Percentiles rank a stretch among this genome's conserved stretches.
Conservation (phyloP, 2,888 invertebrate species). For the Ptilodon capucinus region DNA sequence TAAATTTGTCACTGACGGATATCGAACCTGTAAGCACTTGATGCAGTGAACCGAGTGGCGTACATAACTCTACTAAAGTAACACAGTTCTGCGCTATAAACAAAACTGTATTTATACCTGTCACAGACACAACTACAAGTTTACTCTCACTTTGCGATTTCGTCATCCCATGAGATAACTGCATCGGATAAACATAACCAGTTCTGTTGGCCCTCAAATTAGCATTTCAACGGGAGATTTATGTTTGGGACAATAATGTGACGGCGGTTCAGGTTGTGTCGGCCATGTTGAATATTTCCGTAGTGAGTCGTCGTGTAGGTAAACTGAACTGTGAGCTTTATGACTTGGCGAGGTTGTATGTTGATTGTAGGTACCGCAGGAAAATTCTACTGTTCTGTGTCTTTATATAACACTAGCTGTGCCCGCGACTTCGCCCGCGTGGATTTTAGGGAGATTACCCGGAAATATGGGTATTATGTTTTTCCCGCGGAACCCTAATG, state of each 20-base stretch:
- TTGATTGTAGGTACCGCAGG: too few species aligned
- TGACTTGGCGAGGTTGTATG: background rate
- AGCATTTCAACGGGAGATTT: background rate
- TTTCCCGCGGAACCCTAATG: too few species aligned
- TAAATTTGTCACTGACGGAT: too few species aligned
- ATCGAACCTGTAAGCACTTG: too few species aligned
- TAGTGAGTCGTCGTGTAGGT: background rate
- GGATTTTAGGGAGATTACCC: too few species aligned
- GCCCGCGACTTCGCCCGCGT: too few species aligned
- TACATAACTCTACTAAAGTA: too few species aligned
- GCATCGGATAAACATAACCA: background rate
- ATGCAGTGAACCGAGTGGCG: too few species aligned
- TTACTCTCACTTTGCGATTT: slow-evolving; percentile 1
- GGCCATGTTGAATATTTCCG: background rate
- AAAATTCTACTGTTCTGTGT: too few species aligned
- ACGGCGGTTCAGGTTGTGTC: background rate
- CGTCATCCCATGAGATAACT: slow-evolving; percentile 1
- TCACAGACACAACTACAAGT: background rate
- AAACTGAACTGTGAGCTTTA: background rate
- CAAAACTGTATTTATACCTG: too few species aligned
- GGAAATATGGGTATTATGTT: too few species aligned
- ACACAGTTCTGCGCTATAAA: background rate
- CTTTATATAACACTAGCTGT: too few species aligned
- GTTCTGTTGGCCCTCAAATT: background rate
- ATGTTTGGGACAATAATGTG: background rate